Evolutionary conservation across 2,113 vertebrate genomes (phyloP), one percentile per base, ranked within the genome.

Genomic region (Ammodytes marinus): DNA sequence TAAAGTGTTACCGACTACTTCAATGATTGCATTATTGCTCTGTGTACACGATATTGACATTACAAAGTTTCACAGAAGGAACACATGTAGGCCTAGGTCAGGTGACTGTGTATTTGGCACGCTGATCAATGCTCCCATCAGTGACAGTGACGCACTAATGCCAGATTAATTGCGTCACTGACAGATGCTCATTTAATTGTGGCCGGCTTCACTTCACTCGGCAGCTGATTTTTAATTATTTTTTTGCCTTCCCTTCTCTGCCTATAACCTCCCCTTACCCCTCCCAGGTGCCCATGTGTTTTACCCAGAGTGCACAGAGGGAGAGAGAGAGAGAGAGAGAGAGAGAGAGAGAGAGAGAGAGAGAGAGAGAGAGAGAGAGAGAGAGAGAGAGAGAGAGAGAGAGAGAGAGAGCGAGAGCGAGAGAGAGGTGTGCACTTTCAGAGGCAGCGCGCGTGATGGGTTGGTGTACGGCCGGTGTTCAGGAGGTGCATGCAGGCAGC

Each of bases 81-180:
- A n/a, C n/a, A n/a, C 27, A 27, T 27, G 27, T 27, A 27, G 27
- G 27, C 27, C 27, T 27, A 27, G 27, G 27, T 27, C 2, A 27
- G 27, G 27, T 27, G 27, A 2, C 27, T 1, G 27, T 27, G 27
- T 27, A 27, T 27, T 53, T 61, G 74, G 69, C 74, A 67, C 15
- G 57, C 4, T 55, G 80, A 86, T 89, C 85, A 75, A 77, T 86
- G 72, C 63, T 19, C 45, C 39, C 42, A 3, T 69, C 69, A 27
- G 27, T 27, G 27, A 27, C 71, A 52, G 65, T 91, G 89, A 84
- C 84, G 84, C 88, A 86, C 54, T 63, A 14, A 19, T 84, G 53
- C 10, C 74, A 68, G 67, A 79, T 83, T 45, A 68, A 61, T 27
- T 85, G 68, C 85, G 86, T 92, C 88, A 91, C 69, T 19, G 72